Percentiles rank a stretch among this genome's conserved stretches.
Conservation (phyloP, 1,140 invertebrate species). For the Prorops nasuta region DNA sequence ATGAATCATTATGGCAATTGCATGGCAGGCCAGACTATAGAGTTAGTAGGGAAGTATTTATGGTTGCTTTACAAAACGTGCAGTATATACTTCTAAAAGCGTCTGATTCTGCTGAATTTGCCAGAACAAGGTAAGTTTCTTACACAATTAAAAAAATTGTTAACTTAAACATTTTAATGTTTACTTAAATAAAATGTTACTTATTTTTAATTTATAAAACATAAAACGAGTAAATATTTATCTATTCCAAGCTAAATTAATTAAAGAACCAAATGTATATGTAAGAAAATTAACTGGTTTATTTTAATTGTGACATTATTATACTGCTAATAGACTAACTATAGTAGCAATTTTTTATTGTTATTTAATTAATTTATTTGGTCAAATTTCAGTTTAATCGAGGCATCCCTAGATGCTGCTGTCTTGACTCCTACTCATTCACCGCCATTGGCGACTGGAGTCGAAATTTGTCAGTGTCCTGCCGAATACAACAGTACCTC, state of each 20-base stretch:
- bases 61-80: slow-evolving; percentile 86
- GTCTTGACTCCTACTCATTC: slow-evolving; percentile 63
- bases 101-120: slow-evolving; percentile 68
- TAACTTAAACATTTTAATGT: too few relatives aligned
- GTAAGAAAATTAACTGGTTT: too few relatives aligned
- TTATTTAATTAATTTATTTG: too few relatives aligned
- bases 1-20: slow-evolving; percentile 66
- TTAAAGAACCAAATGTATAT: too few relatives aligned
- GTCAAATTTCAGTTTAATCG: slow-evolving; percentile 71
- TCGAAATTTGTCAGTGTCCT: slow-evolving; percentile 89
- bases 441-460: slow-evolving; percentile 70
- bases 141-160: slow-evolving; percentile 7
- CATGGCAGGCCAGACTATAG: slow-evolving; percentile 62
- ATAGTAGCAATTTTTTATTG: too few relatives aligned
- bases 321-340: too few relatives aligned
- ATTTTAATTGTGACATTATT: too few relatives aligned
- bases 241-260: too few relatives aligned
- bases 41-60: slow-evolving; percentile 75
- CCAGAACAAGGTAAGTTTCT: slow-evolving; percentile 64
- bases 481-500: slow-evolving; percentile 75
- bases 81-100: slow-evolving; percentile 77
- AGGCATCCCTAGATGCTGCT: slow-evolving; percentile 83
- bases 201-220: too few relatives aligned
- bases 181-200: too few relatives aligned
- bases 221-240: too few relatives aligned